Evolutionary conservation across 2,888 invertebrate genomes (phyloP).

Genomic region (Eurytoma californica): DNA sequence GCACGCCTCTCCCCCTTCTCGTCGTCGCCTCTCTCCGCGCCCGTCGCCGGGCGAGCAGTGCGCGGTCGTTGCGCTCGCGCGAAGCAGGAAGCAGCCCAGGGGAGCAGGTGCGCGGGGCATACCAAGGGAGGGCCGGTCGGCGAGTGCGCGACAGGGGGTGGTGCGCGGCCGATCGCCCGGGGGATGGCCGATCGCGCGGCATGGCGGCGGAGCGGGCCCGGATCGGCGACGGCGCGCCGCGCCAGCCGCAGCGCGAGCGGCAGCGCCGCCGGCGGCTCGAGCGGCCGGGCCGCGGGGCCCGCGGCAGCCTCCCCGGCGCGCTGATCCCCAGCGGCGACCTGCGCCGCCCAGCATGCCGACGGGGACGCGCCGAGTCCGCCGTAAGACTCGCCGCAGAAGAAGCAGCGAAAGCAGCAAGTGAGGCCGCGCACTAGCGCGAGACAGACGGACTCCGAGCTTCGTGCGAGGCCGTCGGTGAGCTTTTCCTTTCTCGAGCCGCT

Average conservation of each 20-base stretch:
- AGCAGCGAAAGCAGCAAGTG: too few relatives aligned
- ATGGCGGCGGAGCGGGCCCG: constrained; percentile 15
- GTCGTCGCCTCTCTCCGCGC: background rate
- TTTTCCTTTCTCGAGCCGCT: too few relatives aligned
- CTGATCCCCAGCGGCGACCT: background rate
- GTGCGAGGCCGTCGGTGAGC: too few relatives aligned
- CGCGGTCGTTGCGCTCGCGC: background rate
- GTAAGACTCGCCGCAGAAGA: constrained; percentile 60
- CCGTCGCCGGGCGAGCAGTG: background rate
- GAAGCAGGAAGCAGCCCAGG: too few relatives aligned
- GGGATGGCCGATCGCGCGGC: constrained; percentile 36
- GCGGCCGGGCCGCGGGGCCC: constrained; percentile 56
- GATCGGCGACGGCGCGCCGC: constrained; percentile 22
- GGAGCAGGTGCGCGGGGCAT: too few relatives aligned
- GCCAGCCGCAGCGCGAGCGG: background rate
- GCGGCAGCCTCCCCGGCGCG: constrained; percentile 32
- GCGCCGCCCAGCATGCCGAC: constrained; percentile 52
- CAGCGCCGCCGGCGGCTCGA: constrained; percentile 20
- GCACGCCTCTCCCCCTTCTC: background rate
- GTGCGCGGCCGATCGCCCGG: background rate
- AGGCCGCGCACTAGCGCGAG: too few relatives aligned
- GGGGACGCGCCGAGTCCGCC: constrained; percentile 59
- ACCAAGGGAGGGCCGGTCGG: background rate
- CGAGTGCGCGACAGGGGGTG: background rate
- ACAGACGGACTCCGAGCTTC: too few relatives aligned